Evolutionary conservation across 2,797 vertebrate species (phyloP).

Genomic region (Neosilurus mollespiculum): DNA sequence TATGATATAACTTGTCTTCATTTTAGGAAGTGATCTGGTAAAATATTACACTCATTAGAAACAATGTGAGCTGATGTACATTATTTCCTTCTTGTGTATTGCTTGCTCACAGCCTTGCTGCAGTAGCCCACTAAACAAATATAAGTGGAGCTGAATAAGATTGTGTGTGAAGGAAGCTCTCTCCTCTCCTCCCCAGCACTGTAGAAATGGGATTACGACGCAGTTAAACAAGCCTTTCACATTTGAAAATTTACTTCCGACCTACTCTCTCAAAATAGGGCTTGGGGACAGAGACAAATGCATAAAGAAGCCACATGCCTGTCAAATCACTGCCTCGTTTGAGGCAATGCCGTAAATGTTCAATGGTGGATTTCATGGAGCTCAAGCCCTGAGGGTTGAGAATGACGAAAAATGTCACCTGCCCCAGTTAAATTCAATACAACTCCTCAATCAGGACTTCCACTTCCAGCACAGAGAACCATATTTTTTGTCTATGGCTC

Average conservation of each 20-base stretch:
- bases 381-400: constrained; percentile 35
- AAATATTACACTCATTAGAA: constrained; percentile 10
- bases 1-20: neutral
- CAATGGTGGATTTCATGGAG: constrained; percentile 27
- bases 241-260: constrained; percentile 46
- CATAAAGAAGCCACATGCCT: constrained; percentile 45
- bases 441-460: neutral
- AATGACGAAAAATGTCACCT: constrained; percentile 36
- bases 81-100: constrained; percentile 21
- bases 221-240: constrained; percentile 50
- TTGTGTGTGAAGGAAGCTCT: constrained; percentile 35
- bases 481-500: constrained; percentile 7
- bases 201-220: constrained; percentile 56
- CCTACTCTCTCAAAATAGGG: constrained; percentile 37
- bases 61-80: neutral
- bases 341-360: constrained; percentile 37
- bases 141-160: constrained; percentile 35
- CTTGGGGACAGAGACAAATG: constrained; percentile 40
- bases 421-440: constrained; percentile 44
- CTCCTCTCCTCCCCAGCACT: constrained; percentile 50
- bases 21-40: constrained; percentile 1
- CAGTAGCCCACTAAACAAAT: constrained; percentile 37
- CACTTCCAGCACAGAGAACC: neutral
- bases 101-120: constrained; percentile 14
- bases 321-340: constrained; percentile 39